Evolutionary conservation across 2,797 vertebrate genomes (phyloP), one percentile per base, ranked within the genome.

Genomic region (Argya squamiceps): DNA sequence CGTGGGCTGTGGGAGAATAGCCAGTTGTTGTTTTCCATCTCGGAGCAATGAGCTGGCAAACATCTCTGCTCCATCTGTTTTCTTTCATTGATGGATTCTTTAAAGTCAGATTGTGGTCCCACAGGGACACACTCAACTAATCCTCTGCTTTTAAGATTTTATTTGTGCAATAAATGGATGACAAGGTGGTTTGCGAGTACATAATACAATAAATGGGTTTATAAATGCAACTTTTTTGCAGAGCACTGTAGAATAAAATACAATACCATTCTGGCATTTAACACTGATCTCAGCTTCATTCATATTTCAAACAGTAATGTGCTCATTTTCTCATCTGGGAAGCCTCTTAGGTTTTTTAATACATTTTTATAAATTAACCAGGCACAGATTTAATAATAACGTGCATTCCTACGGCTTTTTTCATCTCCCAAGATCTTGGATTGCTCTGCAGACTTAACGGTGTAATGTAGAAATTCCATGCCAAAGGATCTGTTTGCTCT

Each of bases 201-300:
- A 85, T 92, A 96, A 89, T 69, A 71, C 91, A 97, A 74, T 80
- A 96, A 95, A 97, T 92, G 92, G 92, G 90, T 95, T 97, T 97
- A 92, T 92, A 96, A 96, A 96, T 93, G 95, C 96, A 96, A 96
- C 79, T 95, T 96, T 97, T 97, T 89, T 94, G 93, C 78, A 60
- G 88, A 95, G 65, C 63, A 5, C 88, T 90, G 30, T 76, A 41
- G 90, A 96, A 89, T 84, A 92, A 95, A 96, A 92, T 56, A 90
- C 81, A 82, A 41, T 89, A 92, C 59, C 59, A 21, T 62, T 55
- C 27, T n/a, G 11, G 88, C 94, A 71, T 94, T 97, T 97, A 96
- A 91, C 84, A 46, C 77, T 64, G 71, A 95, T 92, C 93, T 88
- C 80, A 50, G 32, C 39, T 78, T 96, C 91, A 79, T 97, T 96